Evolutionary conservation across 1,140 invertebrate genomes (phyloP).

Genomic region (Brachionus angularis): DNA sequence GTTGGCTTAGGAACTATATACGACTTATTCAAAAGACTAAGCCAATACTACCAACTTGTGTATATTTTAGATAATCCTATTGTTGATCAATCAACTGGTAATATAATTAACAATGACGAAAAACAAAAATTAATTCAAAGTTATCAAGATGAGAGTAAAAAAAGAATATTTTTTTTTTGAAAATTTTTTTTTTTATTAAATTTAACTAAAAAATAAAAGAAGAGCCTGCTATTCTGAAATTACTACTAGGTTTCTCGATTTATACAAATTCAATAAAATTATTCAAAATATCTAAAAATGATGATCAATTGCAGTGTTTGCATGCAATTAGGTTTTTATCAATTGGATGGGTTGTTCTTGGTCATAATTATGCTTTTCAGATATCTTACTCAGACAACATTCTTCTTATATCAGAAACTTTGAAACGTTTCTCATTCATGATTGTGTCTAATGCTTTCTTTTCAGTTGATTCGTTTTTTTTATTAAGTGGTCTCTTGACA

Average conservation of each 20-base stretch:
- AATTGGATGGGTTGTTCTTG: constrained; percentile 31
- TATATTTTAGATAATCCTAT: background rate
- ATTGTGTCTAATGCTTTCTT: constrained; percentile 36
- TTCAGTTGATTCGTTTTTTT: constrained; percentile 39
- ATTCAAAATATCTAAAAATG: background rate
- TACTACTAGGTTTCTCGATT: constrained; percentile 14
- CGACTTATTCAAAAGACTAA: constrained; percentile 3
- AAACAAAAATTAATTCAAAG: constrained; percentile 30
- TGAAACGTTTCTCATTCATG: constrained; percentile 29
- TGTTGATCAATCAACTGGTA: constrained; percentile 30
- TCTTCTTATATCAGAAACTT: background rate
- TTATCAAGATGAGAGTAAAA: constrained; percentile 28
- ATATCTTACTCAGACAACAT: background rate
- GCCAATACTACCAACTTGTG: too few relatives aligned
- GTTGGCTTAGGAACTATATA: constrained; percentile 1
- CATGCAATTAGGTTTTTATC: constrained; percentile 41
- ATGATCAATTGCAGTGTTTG: constrained; percentile 22
- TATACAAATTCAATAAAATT: constrained; percentile 39
- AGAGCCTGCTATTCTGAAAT: background rate
- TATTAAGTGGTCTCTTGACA: constrained; percentile 27
- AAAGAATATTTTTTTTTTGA: background rate
- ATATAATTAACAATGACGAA: constrained; percentile 13
- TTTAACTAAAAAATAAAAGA: constrained; percentile 2
- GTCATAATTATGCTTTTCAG: constrained; percentile 30
- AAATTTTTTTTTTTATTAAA: background rate